These are phyloP conservation scores for Drosophila mayaguana DNA, from an alignment of 2,888 invertebrate genomes.

Conservation along the genomic window DNA sequence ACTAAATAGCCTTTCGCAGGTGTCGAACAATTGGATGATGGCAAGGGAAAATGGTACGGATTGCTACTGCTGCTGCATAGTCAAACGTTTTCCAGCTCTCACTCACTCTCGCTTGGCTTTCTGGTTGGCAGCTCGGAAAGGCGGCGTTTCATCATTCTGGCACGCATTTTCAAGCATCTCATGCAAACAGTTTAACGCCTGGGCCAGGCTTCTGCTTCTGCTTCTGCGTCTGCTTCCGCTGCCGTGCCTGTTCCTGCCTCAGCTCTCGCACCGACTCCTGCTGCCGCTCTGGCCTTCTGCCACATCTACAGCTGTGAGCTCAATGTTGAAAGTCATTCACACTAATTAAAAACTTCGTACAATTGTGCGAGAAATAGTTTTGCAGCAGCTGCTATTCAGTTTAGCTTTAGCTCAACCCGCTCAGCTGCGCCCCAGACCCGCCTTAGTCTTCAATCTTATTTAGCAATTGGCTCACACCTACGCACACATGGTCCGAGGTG, in stretches of 20 bases:
- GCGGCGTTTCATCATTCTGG: slow-evolving; percentile 40
- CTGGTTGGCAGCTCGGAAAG: slow-evolving; percentile 5
- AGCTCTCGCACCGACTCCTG: background rate
- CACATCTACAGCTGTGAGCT: slow-evolving; percentile 40
- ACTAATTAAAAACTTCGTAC: slow-evolving; percentile 84
- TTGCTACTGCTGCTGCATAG: slow-evolving; percentile 27
- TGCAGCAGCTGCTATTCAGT: slow-evolving; percentile 73
- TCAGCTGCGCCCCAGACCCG: background rate
- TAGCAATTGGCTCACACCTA: slow-evolving; percentile 25
- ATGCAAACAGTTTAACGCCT: slow-evolving; percentile 52
- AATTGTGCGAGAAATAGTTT: slow-evolving; percentile 79
- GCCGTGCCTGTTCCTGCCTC: slow-evolving; percentile 1
- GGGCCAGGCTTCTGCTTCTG: slow-evolving; percentile 15
- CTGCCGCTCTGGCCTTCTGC: slow-evolving; percentile 8
- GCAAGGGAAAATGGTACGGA: slow-evolving; percentile 57
- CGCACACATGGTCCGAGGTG: slow-evolving; percentile 27
- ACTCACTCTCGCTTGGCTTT: background rate
- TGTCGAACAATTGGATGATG: slow-evolving; percentile 42
- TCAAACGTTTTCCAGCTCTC: background rate
- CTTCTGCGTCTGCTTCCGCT: slow-evolving; percentile 1
- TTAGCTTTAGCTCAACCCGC: slow-evolving; percentile 32
- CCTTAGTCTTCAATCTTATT: slow-evolving; percentile 23
- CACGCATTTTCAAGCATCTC: slow-evolving; percentile 69
- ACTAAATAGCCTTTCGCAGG: slow-evolving; percentile 33
- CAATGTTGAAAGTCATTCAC: slow-evolving; percentile 81